These are phyloP conservation scores for Trichogramma dendrolimi DNA, from an alignment of 2,888 invertebrate genomes.

Conservation along the genomic window DNA sequence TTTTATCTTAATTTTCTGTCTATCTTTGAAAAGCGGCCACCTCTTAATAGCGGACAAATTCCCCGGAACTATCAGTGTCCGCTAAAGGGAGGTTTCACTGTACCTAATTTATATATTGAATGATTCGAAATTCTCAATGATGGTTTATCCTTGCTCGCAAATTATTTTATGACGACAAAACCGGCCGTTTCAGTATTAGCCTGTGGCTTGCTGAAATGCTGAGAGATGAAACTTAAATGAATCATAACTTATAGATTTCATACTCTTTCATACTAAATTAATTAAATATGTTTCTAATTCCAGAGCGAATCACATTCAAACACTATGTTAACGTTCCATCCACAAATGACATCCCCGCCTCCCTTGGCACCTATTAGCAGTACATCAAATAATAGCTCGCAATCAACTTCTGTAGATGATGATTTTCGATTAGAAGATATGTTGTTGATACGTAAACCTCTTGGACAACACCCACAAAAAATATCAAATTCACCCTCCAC, in stretches of 20 bases:
- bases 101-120: too few species aligned
- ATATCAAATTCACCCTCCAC: conserved; percentile 5
- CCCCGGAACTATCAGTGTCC: too few species aligned
- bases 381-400: too few species aligned
- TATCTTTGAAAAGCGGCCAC: too few species aligned
- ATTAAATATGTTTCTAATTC: background rate
- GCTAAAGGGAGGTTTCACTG: too few species aligned
- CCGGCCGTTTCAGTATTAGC: conserved; percentile 37
- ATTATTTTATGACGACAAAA: conserved; percentile 39
- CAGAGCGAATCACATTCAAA: background rate
- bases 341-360: background rate
- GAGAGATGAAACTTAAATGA: conserved; percentile 32
- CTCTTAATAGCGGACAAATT: too few species aligned
- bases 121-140: conserved; percentile 35
- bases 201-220: conserved; percentile 41
- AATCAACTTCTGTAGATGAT: conserved; percentile 32
- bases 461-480: conserved; percentile 2
- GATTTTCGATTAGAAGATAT: conserved; percentile 47
- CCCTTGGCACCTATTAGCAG: background rate
- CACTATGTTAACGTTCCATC: background rate
- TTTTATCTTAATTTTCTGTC: too few species aligned
- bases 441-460: conserved; percentile 40
- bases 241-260: background rate
- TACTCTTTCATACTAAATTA: background rate
- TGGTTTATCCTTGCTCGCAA: conserved; percentile 44